phyloP scores from a whole-genome alignment of 2,888 invertebrate genomes.

The Diachrysia chrysitis region DNA sequence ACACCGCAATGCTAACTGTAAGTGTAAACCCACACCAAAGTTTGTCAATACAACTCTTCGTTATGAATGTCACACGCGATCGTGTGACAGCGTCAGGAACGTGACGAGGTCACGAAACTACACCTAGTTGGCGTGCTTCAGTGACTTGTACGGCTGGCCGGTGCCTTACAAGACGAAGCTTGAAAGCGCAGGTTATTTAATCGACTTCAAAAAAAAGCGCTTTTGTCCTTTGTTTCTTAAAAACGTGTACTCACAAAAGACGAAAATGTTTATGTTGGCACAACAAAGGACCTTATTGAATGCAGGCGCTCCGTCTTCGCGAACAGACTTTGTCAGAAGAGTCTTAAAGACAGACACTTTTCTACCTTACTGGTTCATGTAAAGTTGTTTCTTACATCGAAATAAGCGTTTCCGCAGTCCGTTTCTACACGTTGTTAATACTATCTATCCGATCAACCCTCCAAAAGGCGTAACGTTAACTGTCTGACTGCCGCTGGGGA shows the following conservation, averaged over 20 bases:
- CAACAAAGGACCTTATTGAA: too few relatives aligned
- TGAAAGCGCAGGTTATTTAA: neutral
- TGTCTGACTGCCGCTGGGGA: slow-evolving; percentile 48
- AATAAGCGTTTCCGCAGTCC: slow-evolving; percentile 11
- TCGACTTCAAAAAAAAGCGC: too few relatives aligned
- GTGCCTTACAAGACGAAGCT: neutral
- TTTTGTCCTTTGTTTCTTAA: too few relatives aligned
- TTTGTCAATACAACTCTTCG: slow-evolving; percentile 24
- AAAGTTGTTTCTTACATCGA: neutral
- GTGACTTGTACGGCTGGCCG: neutral
- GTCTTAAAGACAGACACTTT: too few relatives aligned
- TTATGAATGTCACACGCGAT: slow-evolving; percentile 26
- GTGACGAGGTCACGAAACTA: slow-evolving; percentile 41
- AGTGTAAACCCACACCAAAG: neutral
- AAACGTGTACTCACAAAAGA: too few relatives aligned
- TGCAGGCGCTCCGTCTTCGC: too few relatives aligned
- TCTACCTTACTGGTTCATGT: neutral
- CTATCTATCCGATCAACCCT: slow-evolving; percentile 70
- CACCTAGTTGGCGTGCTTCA: slow-evolving; percentile 17
- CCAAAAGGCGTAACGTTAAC: slow-evolving; percentile 76
- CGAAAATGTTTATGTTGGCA: too few relatives aligned
- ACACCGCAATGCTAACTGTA: neutral
- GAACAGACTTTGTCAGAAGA: too few relatives aligned
- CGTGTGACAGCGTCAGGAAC: slow-evolving; percentile 16
- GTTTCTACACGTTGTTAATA: slow-evolving; percentile 26